phyloP scores from a whole-genome alignment of 2,888 invertebrate genomes.

The Abrostola triplasia region DNA sequence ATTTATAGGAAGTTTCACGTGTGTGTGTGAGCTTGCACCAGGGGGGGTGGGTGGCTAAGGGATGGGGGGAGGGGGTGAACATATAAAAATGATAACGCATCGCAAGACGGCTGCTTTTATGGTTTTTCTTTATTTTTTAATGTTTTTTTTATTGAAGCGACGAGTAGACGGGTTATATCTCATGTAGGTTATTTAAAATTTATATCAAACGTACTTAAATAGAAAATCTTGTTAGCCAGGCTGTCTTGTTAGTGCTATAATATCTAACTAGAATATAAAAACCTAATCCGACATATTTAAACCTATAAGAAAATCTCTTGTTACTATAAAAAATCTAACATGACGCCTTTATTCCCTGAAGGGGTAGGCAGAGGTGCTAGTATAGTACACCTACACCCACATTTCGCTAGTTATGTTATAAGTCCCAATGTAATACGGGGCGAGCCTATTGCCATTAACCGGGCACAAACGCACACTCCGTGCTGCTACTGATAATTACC shows the following conservation, averaged over 20 bases:
- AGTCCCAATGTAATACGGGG: no score
- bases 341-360: no score
- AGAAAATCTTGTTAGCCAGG: constrained; percentile 40
- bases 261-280: no score
- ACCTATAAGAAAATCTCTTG: no score
- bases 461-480: no score
- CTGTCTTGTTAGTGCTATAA: not conserved
- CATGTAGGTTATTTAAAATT: constrained; percentile 52
- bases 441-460: no score
- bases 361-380: no score
- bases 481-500: no score
- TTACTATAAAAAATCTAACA: no score
- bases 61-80: constrained; percentile 73
- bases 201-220: constrained; percentile 47
- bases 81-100: constrained; percentile 89
- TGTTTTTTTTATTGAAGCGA: constrained; percentile 82
- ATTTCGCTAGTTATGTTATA: no score
- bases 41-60: constrained; percentile 70
- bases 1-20: constrained; percentile 82
- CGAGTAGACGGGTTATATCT: constrained; percentile 55
- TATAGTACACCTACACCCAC: no score
- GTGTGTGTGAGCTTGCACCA: constrained; percentile 76
- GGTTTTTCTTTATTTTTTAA: constrained; percentile 87
- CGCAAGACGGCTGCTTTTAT: constrained; percentile 88
- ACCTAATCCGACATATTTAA: no score